Evolutionary conservation across 2,888 invertebrate species (phyloP).

Genomic region (Tuta absoluta): DNA sequence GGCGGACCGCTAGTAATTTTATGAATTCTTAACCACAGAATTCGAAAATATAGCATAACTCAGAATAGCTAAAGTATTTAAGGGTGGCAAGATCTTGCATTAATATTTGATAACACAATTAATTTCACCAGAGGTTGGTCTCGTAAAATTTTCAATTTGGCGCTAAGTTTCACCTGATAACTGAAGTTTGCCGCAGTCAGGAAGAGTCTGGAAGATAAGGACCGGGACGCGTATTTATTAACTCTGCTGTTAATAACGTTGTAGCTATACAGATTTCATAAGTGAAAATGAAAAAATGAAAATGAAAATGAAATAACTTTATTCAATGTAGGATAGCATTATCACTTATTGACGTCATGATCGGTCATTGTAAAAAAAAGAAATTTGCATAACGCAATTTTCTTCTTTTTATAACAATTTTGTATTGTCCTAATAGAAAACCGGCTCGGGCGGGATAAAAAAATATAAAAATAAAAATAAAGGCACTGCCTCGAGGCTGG

Average conservation of each 20-base stretch:
- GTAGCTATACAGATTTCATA: background rate
- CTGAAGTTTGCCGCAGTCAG: conserved; percentile 64
- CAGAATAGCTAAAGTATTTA: conserved; percentile 57
- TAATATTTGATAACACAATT: conserved; percentile 81
- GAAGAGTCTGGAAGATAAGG: conserved; percentile 65
- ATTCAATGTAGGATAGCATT: too few relatives aligned
- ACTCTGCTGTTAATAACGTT: background rate
- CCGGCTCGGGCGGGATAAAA: too few relatives aligned
- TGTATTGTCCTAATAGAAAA: too few relatives aligned
- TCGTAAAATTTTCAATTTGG: conserved; percentile 79
- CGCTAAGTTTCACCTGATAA: conserved; percentile 76
- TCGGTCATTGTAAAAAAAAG: too few relatives aligned
- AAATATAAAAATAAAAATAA: too few relatives aligned
- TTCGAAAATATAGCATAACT: background rate
- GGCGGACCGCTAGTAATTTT: background rate
- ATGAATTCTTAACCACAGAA: background rate
- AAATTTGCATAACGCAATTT: too few relatives aligned
- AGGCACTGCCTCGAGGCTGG: too few relatives aligned
- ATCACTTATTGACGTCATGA: too few relatives aligned
- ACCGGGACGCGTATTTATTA: conserved; percentile 12
- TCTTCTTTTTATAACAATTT: too few relatives aligned
- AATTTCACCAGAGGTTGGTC: conserved; percentile 56
- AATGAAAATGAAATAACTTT: too few relatives aligned
- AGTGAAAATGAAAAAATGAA: too few relatives aligned
- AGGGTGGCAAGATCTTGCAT: conserved; percentile 65